phyloP scores from a whole-genome alignment of 2,113 vertebrate genomes.

The Ochotona curzoniae region DNA sequence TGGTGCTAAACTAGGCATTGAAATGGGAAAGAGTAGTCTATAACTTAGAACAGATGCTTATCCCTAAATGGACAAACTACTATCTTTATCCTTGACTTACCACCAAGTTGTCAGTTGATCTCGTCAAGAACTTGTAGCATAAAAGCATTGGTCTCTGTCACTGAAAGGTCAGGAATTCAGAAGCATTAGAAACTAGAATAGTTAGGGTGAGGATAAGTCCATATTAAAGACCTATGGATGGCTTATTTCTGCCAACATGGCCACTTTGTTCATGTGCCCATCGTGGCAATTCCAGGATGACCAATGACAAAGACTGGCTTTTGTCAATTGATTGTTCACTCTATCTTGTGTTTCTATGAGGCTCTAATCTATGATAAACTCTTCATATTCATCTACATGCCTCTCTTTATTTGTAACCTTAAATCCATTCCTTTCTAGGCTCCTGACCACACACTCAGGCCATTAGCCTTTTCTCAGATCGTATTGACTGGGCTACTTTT shows the following conservation, averaged over 20 bases:
- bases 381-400: background rate
- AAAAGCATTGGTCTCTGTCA: background rate
- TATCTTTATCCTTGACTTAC: background rate
- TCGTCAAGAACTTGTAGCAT: slow-evolving; percentile 49
- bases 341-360: slow-evolving; percentile 16
- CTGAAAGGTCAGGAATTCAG: background rate
- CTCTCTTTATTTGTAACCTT: slow-evolving; percentile 8
- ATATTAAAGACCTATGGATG: background rate
- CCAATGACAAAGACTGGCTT: background rate
- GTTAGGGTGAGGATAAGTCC: background rate
- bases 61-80: background rate
- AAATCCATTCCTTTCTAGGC: slow-evolving; percentile 22
- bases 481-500: background rate
- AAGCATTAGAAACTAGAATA: slow-evolving; percentile 8
- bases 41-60: background rate
- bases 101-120: background rate
- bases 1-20: background rate
- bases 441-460: background rate
- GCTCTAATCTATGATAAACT: background rate
- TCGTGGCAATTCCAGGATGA: background rate
- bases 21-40: background rate
- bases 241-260: background rate
- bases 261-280: background rate
- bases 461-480: background rate
- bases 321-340: background rate